Evolutionary conservation across 2,888 invertebrate species (phyloP).

Genomic region (Machimus atricapillus): DNA sequence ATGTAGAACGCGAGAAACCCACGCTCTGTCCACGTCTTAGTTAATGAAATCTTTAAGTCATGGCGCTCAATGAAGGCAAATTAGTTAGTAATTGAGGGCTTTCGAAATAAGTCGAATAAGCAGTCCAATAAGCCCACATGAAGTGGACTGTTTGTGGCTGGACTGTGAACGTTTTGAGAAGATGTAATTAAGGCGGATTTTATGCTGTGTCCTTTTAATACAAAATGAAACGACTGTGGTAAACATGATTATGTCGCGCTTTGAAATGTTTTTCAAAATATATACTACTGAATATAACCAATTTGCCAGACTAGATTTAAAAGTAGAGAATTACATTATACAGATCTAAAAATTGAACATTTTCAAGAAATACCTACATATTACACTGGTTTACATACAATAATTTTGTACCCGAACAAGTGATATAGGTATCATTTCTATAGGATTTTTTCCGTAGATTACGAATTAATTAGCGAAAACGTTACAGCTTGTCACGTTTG

Average conservation of each 20-base stretch:
- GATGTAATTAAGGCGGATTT: neutral
- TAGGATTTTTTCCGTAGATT: no score
- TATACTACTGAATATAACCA: neutral
- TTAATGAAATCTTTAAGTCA: neutral
- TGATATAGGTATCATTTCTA: no score
- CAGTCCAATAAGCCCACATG: neutral
- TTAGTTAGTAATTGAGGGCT: slow-evolving; percentile 3
- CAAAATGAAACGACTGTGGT: neutral
- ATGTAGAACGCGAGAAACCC: neutral
- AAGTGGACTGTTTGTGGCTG: neutral
- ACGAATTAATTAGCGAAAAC: no score
- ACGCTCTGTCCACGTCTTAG: neutral
- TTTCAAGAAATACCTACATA: no score
- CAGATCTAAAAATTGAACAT: neutral
- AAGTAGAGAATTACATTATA: neutral
- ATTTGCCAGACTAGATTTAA: neutral
- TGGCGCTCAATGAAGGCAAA: neutral
- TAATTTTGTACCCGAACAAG: no score
- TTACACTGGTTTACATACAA: no score
- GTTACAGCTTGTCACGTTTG: no score
- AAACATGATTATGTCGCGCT: neutral
- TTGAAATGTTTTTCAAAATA: neutral
- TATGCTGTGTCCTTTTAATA: neutral
- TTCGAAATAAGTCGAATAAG: neutral
- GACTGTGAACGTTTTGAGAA: neutral